Percentiles rank a stretch among this genome's conserved stretches.
phyloP scores from a whole-genome alignment of 2,888 invertebrate species.

The Clunio marinus region DNA sequence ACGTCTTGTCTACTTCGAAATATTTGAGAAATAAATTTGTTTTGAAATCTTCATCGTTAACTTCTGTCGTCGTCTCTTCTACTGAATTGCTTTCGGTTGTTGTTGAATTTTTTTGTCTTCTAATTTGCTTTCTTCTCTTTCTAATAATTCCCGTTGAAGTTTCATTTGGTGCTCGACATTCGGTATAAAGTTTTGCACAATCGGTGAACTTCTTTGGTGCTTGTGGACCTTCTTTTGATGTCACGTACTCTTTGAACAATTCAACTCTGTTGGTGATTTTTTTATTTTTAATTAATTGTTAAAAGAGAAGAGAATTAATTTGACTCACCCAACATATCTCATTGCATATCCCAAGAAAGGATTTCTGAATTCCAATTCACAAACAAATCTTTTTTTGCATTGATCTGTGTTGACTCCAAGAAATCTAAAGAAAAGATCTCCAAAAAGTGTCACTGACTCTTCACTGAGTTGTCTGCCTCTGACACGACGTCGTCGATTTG shows the following conservation, averaged over 20 bases:
- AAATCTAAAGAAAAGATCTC: conserved; percentile 49
- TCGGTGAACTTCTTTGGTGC: conserved; percentile 47
- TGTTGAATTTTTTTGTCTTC: too few species aligned
- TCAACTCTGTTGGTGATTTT: conserved; percentile 28
- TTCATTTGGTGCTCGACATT: conserved; percentile 47
- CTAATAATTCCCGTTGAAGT: background rate
- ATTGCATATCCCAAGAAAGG: conserved; percentile 42
- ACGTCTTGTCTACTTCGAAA: too few species aligned
- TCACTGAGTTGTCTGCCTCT: conserved; percentile 11
- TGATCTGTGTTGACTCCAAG: conserved; percentile 41
- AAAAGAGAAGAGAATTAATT: background rate
- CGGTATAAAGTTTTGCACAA: conserved; percentile 47
- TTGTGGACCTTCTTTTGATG: conserved; percentile 43
- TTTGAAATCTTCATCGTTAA: too few species aligned
- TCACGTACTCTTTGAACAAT: conserved; percentile 16
- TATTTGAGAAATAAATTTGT: too few species aligned
- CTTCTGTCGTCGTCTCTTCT: too few species aligned
- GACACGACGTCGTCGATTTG: too few species aligned
- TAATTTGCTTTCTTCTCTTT: background rate
- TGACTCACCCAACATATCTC: conserved; percentile 47
- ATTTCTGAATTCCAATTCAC: conserved; percentile 37
- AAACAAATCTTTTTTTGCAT: conserved; percentile 31
- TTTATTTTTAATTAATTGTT: too few species aligned
- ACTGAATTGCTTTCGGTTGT: too few species aligned
- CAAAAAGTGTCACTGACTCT: background rate